phyloP scores from a whole-genome alignment of 2,113 vertebrate species.

The Nansenia antarctica region DNA sequence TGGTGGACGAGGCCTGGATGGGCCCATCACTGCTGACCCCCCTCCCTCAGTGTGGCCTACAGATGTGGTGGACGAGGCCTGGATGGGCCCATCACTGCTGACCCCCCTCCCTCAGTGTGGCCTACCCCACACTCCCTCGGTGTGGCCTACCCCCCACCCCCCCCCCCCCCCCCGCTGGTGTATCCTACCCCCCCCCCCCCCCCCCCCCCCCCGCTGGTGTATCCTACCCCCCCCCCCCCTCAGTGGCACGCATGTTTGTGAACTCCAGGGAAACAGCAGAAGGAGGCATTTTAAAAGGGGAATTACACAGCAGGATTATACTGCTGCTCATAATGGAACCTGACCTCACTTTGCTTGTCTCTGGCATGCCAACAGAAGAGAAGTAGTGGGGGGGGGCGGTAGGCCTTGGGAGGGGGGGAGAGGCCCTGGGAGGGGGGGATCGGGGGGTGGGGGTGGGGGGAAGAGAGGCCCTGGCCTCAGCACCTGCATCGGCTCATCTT shows the following conservation, averaged over 20 bases:
- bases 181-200: background rate
- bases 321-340: slow-evolving; percentile 57
- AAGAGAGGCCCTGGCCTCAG: no score
- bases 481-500: no score
- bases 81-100: no score
- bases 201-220: background rate
- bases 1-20: slow-evolving; percentile 10
- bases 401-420: no score
- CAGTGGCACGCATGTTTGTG: slow-evolving; percentile 25
- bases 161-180: slow-evolving; percentile 11
- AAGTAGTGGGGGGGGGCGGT: no score
- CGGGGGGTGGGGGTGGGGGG: no score
- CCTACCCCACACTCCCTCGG: no score
- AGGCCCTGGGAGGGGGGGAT: no score
- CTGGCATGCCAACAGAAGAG: slow-evolving; percentile 36
- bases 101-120: no score
- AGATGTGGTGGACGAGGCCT: slow-evolving; percentile 14
- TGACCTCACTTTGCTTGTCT: slow-evolving; percentile 48
- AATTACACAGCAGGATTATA: slow-evolving; percentile 64
- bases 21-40: no score
- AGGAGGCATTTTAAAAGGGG: slow-evolving; percentile 61
- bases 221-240: background rate
- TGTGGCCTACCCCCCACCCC: no score
- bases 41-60: no score
- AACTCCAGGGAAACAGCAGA: slow-evolving; percentile 58